phyloP scores from a whole-genome alignment of 2,113 vertebrate genomes.

The Azemiops feae region DNA sequence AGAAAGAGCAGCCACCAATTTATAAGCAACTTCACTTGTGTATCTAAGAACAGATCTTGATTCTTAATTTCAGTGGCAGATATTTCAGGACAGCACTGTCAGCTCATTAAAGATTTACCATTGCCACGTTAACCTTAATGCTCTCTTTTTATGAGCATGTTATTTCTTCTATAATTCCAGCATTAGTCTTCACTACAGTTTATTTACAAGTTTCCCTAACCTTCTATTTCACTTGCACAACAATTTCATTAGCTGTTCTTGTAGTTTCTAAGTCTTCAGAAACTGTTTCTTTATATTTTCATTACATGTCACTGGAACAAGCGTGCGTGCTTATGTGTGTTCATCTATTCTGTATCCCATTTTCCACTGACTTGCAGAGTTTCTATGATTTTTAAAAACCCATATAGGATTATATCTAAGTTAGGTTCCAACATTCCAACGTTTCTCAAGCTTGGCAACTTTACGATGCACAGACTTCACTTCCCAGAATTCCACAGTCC shows the following conservation, averaged over 20 bases:
- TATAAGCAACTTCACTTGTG: conserved; percentile 1
- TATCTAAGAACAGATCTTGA: conserved; percentile 22
- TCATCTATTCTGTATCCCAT: neutral
- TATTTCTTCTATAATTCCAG: conserved; percentile 8
- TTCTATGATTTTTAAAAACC: neutral
- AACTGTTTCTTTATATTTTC: neutral
- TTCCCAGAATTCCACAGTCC: neutral
- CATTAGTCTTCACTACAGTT: neutral
- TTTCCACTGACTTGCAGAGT: neutral
- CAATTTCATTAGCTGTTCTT: neutral
- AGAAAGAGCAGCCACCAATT: neutral
- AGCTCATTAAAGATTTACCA: conserved; percentile 24
- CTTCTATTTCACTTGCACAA: neutral
- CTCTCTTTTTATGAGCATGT: conserved; percentile 14
- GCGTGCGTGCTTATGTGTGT: neutral
- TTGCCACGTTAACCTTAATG: conserved; percentile 20
- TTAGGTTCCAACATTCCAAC: neutral
- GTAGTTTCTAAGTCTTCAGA: neutral
- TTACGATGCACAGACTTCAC: neutral
- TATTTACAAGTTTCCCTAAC: neutral
- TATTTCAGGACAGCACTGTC: conserved; percentile 17
- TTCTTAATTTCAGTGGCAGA: conserved; percentile 24
- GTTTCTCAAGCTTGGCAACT: neutral
- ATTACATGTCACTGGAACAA: neutral
- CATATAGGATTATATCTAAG: neutral